Percentiles rank a stretch among this genome's conserved stretches.
Evolutionary conservation across 2,113 vertebrate species (phyloP).

Genomic region (Myxocyprinus asiaticus): DNA sequence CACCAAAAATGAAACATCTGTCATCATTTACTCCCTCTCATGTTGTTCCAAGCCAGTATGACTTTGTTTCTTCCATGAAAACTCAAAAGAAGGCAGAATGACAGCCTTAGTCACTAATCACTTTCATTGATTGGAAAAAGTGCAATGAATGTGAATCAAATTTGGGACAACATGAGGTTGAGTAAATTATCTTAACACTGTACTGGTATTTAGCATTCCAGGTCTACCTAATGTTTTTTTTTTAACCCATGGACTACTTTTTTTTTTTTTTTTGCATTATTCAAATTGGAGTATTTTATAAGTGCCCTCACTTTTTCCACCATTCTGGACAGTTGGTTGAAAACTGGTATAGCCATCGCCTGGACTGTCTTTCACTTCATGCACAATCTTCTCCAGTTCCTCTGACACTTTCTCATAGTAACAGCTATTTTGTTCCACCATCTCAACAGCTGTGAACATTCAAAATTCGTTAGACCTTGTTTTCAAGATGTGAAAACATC

Average conservation of each 20-base stretch:
- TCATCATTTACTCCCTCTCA: no score
- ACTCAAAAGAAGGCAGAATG: no score
- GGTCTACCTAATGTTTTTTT: neutral
- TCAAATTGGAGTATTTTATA: neutral
- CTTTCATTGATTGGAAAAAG: no score
- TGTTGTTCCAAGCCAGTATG: no score
- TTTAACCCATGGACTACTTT: neutral
- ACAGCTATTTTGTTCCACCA: conserved; percentile 51
- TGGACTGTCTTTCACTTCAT: conserved; percentile 70
- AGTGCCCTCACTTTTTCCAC: conserved; percentile 40
- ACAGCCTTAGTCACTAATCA: no score
- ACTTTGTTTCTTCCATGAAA: no score
- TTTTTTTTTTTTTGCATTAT: neutral
- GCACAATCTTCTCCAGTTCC: conserved; percentile 75
- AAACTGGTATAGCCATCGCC: conserved; percentile 54
- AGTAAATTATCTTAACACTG: no score
- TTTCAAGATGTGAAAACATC: neutral
- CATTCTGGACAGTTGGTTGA: conserved; percentile 15
- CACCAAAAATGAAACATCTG: no score
- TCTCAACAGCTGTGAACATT: conserved; percentile 60
- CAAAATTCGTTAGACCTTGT: neutral
- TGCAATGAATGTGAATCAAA: no score
- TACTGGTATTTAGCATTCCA: neutral
- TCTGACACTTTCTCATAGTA: conserved; percentile 79
- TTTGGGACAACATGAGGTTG: no score